Conservation (phyloP, 2,113 vertebrate genomes). For the Oxygymnocypris stewartii region DNA sequence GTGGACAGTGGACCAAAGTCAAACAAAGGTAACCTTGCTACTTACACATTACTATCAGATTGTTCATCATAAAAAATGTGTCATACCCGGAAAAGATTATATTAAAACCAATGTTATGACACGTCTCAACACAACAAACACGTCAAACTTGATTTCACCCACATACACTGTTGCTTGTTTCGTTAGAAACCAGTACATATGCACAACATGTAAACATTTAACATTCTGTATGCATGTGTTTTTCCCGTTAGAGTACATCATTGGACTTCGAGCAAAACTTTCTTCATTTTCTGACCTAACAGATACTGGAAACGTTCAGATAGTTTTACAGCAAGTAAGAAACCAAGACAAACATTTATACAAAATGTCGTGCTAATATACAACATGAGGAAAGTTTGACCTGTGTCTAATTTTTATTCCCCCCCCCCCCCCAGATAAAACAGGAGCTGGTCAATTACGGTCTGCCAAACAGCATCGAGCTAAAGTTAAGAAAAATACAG, state of each 20-base stretch:
- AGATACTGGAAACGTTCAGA: not conserved
- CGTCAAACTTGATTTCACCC: too few relatives aligned
- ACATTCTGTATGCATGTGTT: not conserved
- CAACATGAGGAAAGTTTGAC: not conserved
- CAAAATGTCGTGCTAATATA: not conserved
- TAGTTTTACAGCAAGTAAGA: not conserved
- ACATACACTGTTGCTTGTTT: not conserved
- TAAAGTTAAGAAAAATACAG: not conserved
- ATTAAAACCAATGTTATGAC: not conserved
- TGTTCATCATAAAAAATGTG: not conserved
- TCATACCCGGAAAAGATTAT: not conserved
- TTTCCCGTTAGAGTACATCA: not conserved
- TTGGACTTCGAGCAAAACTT: not conserved
- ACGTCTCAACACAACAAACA: too few relatives aligned
- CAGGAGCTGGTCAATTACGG: not conserved
- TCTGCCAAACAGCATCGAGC: not conserved
- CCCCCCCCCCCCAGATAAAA: not conserved
- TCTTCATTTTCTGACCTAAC: slow-evolving; percentile 6
- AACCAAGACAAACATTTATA: not conserved
- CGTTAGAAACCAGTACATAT: not conserved
- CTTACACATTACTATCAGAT: not conserved
- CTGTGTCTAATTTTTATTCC: not conserved
- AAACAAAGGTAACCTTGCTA: not conserved
- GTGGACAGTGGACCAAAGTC: not conserved
- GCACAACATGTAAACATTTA: not conserved